phyloP scores from a whole-genome alignment of 2,797 vertebrate genomes.

The Pseudochirops corinnae region DNA sequence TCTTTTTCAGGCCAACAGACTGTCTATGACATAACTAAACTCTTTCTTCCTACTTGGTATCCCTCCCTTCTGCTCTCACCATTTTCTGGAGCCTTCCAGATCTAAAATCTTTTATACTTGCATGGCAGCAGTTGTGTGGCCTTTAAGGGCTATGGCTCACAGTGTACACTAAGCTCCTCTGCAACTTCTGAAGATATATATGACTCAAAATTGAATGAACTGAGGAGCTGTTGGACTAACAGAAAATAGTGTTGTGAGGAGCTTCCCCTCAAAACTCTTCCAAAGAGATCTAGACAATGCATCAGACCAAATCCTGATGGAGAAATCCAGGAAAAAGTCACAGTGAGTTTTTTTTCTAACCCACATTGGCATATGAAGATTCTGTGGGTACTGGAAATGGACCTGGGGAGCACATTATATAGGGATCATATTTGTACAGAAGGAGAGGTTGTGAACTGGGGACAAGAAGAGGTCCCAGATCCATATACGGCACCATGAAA shows the following conservation, averaged over 20 bases:
- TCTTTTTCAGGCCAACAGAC: background rate
- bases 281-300: background rate
- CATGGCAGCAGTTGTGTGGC: background rate
- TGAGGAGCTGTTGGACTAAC: background rate
- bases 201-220: background rate
- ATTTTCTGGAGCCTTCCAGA: background rate
- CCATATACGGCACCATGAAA: background rate
- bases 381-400: background rate
- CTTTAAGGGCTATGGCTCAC: background rate
- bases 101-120: background rate
- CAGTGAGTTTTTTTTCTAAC: background rate
- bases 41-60: background rate
- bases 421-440: background rate
- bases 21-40: background rate
- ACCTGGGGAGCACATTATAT: background rate
- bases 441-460: background rate
- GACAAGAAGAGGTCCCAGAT: background rate
- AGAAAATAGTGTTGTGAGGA: background rate
- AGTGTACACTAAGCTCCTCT: background rate
- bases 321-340: background rate
- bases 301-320: background rate
- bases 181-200: background rate
- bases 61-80: background rate
- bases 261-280: background rate
- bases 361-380: background rate